phyloP scores from a whole-genome alignment of 2,113 vertebrate genomes.

The Epinephelus moara region DNA sequence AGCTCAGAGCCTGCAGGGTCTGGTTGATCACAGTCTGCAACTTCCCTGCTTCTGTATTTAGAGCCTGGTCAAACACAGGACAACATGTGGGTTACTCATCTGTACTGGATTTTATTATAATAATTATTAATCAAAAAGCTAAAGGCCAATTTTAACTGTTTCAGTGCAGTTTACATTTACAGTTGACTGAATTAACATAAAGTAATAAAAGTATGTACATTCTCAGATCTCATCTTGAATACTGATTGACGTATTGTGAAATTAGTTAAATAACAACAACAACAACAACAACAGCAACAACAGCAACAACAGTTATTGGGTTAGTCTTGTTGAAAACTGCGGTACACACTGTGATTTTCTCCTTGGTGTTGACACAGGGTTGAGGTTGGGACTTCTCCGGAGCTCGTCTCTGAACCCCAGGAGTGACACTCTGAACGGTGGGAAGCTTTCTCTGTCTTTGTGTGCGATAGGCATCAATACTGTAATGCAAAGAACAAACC shows the following conservation, averaged over 20 bases:
- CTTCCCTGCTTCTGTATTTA: slow-evolving; percentile 81
- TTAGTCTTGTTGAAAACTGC: neutral
- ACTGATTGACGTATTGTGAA: neutral
- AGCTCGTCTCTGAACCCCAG: slow-evolving; percentile 50
- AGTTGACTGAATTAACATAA: neutral
- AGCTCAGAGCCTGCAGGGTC: slow-evolving; percentile 86
- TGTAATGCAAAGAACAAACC: slow-evolving; percentile 47
- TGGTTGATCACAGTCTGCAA: slow-evolving; percentile 85
- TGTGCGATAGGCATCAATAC: slow-evolving; percentile 83
- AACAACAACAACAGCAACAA: neutral
- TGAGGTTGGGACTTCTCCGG: slow-evolving; percentile 50
- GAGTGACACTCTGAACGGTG: slow-evolving; percentile 60
- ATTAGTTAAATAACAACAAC: neutral
- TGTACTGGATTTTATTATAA: neutral
- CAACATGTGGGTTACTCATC: neutral
- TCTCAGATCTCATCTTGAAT: neutral
- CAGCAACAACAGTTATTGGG: neutral
- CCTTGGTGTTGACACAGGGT: slow-evolving; percentile 68
- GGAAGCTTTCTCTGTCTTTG: slow-evolving; percentile 71
- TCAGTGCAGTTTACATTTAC: neutral
- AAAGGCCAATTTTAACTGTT: neutral
- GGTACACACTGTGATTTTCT: slow-evolving; percentile 77
- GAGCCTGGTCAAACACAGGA: slow-evolving; percentile 67
- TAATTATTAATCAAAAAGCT: neutral
- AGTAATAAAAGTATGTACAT: neutral